Evolutionary conservation across 2,888 invertebrate genomes (phyloP), one percentile per base, ranked within the genome.

Genomic region (Tubulanus polymorphus): DNA sequence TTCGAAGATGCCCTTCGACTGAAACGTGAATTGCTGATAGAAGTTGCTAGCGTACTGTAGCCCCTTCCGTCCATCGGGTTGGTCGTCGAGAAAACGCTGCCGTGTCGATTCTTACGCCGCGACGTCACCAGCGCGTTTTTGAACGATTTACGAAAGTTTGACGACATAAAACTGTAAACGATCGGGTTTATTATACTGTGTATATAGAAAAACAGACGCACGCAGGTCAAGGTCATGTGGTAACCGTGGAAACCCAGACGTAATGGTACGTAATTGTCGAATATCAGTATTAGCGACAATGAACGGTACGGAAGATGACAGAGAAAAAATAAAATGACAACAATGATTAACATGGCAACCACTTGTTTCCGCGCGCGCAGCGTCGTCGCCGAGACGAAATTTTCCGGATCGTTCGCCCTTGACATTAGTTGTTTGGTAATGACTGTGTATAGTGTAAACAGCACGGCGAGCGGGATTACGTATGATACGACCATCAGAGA

Each of bases 161-260:
- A 89, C 56, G 91, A 91, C 88, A 93, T 91, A 54, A 93, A 84
- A 77, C 92, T 93, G 80, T 93, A 93, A 51, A 93, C 81, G 69
- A 93, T 89, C 12, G 93, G 93, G 82, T 93, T 93, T 54, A 92
- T 86, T 12, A 92, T 92, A 48, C 92, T 92, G 79, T 93, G 93
- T 53, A 92, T 84, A 80, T 92, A 91, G 64, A 91, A 81, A 88
- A 93, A 61, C 8, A 66, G 59, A 64, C 93, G 85, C 73, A 89
- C 89, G 80, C 91, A 89, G 79, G 89, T 91, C 60, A 93, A 82
- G 59, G 92, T 81, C 75, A 87, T 88, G 80, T 89, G 91, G 79
- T 90, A 93, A 53, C 85, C 85, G 65, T 91, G 90, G 72, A 89
- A 82, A 57, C 91, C 90, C 70, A 91, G 82, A 48, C 85, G 83